These are phyloP conservation scores for Clivina fossor DNA, from an alignment of 2,888 invertebrate genomes.

Conservation along the genomic window DNA sequence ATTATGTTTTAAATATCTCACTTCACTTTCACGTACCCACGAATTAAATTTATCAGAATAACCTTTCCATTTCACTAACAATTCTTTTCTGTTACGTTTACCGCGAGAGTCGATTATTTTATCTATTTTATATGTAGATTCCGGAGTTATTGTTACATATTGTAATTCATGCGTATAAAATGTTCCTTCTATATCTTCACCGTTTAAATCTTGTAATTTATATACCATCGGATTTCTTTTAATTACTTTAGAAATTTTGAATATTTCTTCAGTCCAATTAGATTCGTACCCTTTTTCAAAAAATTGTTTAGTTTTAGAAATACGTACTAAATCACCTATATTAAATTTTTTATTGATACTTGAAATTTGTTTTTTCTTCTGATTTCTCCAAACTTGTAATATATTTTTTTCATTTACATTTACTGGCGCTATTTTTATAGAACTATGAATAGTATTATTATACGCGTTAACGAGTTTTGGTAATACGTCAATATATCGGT, in stretches of 20 bases:
- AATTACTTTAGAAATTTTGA: slow-evolving; percentile 38
- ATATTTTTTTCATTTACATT: no score
- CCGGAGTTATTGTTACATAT: slow-evolving; percentile 26
- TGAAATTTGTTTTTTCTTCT: neutral
- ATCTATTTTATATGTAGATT: slow-evolving; percentile 37
- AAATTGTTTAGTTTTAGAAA: slow-evolving; percentile 34
- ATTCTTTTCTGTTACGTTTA: slow-evolving; percentile 25
- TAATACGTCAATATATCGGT: no score
- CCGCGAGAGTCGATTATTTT: slow-evolving; percentile 36
- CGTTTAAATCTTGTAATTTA: slow-evolving; percentile 38
- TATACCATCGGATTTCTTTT: slow-evolving; percentile 40
- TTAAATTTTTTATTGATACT: neutral
- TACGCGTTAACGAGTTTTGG: no score
- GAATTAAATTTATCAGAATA: slow-evolving; percentile 40
- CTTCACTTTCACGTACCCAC: slow-evolving; percentile 34
- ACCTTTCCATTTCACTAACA: slow-evolving; percentile 42
- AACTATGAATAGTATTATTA: no score
- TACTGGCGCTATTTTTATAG: no score
- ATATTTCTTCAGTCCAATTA: slow-evolving; percentile 42
- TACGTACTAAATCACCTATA: neutral
- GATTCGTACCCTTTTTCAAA: slow-evolving; percentile 40
- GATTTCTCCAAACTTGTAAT: no score
- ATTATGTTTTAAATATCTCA: no score
- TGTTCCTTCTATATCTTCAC: slow-evolving; percentile 39
- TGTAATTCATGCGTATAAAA: slow-evolving; percentile 41